Evolutionary conservation across 2,888 invertebrate genomes (phyloP).

Genomic region (Hydrotaea cyrtoneurina): DNA sequence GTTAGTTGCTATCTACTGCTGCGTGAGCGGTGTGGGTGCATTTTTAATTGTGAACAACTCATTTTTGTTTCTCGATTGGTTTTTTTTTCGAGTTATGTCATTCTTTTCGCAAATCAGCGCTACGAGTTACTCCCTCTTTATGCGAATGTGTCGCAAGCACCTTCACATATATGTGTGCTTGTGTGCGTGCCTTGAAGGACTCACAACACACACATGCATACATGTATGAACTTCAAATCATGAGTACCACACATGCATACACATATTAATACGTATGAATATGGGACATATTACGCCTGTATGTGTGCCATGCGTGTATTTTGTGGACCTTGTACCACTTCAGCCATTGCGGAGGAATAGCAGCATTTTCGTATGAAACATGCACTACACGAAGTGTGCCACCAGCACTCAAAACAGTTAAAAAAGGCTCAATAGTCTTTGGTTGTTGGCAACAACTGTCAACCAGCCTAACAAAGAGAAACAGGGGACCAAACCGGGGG

Average conservation of each 20-base stretch:
- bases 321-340: no score
- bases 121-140: no score
- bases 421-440: not conserved
- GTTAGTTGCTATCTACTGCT: no score
- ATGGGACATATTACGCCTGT: not conserved
- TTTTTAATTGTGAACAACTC: no score
- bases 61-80: not conserved
- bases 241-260: not conserved
- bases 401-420: conserved; percentile 6
- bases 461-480: not conserved
- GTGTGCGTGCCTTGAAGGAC: not conserved
- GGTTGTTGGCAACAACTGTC: not conserved
- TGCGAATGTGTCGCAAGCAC: not conserved
- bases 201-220: conserved; percentile 20
- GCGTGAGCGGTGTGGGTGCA: no score
- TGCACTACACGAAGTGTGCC: not conserved
- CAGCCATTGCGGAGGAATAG: no score
- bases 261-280: no score
- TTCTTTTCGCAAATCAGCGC: no score
- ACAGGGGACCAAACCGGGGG: not conserved
- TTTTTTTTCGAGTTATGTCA: not conserved
- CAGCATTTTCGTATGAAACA: no score
- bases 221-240: conserved; percentile 10
- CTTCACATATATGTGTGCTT: conserved; percentile 17
- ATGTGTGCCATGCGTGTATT: not conserved